A percentile compares a stretch with the other conserved stretches of the same genome.
Conservation (phyloP, 2,113 vertebrate species). For the Brachyistius frenatus region DNA sequence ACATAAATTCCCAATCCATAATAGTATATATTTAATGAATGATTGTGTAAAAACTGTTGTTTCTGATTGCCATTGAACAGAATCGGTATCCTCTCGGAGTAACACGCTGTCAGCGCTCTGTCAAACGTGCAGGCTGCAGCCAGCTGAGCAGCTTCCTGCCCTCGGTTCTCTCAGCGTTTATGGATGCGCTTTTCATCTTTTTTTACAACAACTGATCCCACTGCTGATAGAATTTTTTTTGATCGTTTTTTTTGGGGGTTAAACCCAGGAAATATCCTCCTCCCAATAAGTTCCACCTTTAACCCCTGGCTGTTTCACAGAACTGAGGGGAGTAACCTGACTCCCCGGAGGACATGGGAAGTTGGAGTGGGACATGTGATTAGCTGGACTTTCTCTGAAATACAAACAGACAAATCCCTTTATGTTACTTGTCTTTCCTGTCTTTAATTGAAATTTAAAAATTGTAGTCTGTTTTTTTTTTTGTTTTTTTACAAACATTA, state of each 20-base stretch:
- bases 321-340: constrained; percentile 37
- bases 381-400: constrained; percentile 18
- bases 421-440: constrained; percentile 7
- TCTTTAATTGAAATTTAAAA: constrained; percentile 2
- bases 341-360: constrained; percentile 66
- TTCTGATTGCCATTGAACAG: background rate
- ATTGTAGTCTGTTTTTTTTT: background rate
- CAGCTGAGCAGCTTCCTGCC: background rate
- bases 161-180: constrained; percentile 1
- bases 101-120: background rate
- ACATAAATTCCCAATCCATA: too few species aligned
- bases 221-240: background rate
- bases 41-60: background rate
- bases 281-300: constrained; percentile 31
- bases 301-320: constrained; percentile 20
- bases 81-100: background rate
- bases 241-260: constrained; percentile 30
- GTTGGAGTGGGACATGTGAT: constrained; percentile 51
- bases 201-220: constrained; percentile 22
- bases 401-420: constrained; percentile 11
- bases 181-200: constrained; percentile 2
- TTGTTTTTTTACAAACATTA: background rate
- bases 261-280: background rate
- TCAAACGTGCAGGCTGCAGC: background rate
- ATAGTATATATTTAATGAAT: background rate